These are phyloP conservation scores for Nothobranchius furzeri DNA, from an alignment of 2,113 vertebrate genomes.

Conservation along the genomic window DNA sequence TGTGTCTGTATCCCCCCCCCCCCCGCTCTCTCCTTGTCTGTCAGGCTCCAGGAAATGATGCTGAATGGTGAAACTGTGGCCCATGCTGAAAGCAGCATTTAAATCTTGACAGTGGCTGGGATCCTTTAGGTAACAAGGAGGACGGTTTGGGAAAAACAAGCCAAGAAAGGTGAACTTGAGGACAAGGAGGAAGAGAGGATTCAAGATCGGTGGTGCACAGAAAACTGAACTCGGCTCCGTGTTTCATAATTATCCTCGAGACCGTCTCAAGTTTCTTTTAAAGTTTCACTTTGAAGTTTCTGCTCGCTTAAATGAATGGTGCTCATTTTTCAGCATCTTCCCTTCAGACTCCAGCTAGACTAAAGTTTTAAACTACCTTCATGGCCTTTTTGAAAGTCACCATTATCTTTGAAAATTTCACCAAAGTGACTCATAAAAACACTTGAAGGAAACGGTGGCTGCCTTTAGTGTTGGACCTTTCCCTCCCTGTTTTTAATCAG, in stretches of 20 bases:
- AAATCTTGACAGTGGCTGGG: conserved; percentile 78
- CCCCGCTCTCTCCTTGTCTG: conserved; percentile 61
- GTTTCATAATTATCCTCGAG: conserved; percentile 66
- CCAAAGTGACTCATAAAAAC: conserved; percentile 49
- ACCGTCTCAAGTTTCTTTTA: conserved; percentile 27
- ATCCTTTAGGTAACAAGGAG: conserved; percentile 77
- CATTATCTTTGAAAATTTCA: conserved; percentile 56
- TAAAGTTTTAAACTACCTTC: conserved; percentile 55
- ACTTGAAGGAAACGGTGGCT: conserved; percentile 38
- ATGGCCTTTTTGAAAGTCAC: conserved; percentile 46
- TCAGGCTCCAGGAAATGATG: conserved; percentile 74
- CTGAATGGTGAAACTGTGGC: conserved; percentile 73
- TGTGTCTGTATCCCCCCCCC: conserved; percentile 59
- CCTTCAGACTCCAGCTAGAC: conserved; percentile 37
- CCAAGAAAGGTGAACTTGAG: conserved; percentile 74
- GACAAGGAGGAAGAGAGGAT: conserved; percentile 69
- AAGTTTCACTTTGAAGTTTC: conserved; percentile 65
- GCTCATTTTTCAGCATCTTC: conserved; percentile 36
- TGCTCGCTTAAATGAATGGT: conserved; percentile 53
- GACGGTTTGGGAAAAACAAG: conserved; percentile 69
- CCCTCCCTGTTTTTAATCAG: conserved; percentile 50
- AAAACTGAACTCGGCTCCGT: conserved; percentile 45
- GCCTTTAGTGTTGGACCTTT: conserved; percentile 43
- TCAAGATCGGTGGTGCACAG: conserved; percentile 24
- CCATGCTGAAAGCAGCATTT: conserved; percentile 73